Evolutionary conservation across 2,797 vertebrate species (phyloP).

Genomic region (Cynopterus sphinx): DNA sequence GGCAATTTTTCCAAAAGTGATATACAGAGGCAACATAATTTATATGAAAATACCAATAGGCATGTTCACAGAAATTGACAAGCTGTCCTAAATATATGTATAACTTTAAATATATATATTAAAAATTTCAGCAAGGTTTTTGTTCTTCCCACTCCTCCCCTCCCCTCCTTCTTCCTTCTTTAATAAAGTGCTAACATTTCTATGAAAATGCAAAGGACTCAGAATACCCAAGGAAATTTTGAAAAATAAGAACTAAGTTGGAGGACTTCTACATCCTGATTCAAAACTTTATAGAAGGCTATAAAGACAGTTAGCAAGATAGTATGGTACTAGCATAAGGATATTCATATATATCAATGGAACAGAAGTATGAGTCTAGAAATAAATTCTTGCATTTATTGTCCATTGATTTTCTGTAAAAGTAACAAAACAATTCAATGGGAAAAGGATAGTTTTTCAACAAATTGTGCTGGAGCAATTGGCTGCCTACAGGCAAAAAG

Average conservation of each 20-base stretch:
- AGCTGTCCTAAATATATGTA: background rate
- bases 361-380: background rate
- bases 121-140: background rate
- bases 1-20: background rate
- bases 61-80: background rate
- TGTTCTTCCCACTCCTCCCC: background rate
- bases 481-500: background rate
- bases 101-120: background rate
- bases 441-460: background rate
- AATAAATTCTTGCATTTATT: background rate
- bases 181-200: background rate
- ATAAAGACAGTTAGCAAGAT: background rate
- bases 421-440: background rate
- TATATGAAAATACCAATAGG: background rate
- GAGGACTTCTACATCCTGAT: background rate
- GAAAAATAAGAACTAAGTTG: background rate
- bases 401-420: background rate
- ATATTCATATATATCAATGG: background rate
- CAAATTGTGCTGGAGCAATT: background rate
- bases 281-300: background rate
- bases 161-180: background rate
- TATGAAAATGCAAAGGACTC: background rate
- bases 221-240: background rate
- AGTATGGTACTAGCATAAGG: background rate
- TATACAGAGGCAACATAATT: background rate